Conservation (phyloP, 2,888 invertebrate genomes). For the Clusia tigrina region DNA sequence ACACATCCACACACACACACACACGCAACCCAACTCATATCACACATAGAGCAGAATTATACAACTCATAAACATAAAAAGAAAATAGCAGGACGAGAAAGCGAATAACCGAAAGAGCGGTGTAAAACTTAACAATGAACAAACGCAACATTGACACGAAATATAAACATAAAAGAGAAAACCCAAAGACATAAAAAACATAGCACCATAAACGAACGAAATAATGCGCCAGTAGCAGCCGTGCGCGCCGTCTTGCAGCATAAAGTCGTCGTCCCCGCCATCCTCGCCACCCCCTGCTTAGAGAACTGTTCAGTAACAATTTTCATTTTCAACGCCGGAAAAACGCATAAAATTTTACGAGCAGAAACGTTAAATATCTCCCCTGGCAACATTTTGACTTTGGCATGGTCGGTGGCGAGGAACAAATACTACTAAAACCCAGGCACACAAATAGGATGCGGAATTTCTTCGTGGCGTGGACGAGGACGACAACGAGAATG, state of each 20-base stretch:
- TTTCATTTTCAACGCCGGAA: conserved; percentile 57
- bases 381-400: conserved; percentile 35
- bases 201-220: not conserved
- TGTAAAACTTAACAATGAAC: not conserved
- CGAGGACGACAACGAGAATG: not conserved
- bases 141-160: conserved; percentile 52
- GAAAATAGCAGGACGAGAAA: not conserved
- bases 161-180: conserved; percentile 40
- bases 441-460: not conserved
- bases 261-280: no score
- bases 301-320: conserved; percentile 32
- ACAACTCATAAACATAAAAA: not conserved
- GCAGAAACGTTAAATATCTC: conserved; percentile 54
- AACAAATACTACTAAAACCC: not conserved
- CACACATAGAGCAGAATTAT: no score
- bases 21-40: not conserved
- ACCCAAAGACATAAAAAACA: conserved; percentile 1
- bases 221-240: not conserved
- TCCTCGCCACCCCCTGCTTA: not conserved
- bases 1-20: not conserved
- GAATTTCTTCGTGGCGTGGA: not conserved
- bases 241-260: not conserved
- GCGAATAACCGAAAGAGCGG: not conserved
- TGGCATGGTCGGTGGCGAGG: no score
- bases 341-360: conserved; percentile 64